These are phyloP conservation scores for silkworm (Bombyx mori) DNA, from an alignment of 1,140 invertebrate species.

Conservation along the genomic window DNA sequence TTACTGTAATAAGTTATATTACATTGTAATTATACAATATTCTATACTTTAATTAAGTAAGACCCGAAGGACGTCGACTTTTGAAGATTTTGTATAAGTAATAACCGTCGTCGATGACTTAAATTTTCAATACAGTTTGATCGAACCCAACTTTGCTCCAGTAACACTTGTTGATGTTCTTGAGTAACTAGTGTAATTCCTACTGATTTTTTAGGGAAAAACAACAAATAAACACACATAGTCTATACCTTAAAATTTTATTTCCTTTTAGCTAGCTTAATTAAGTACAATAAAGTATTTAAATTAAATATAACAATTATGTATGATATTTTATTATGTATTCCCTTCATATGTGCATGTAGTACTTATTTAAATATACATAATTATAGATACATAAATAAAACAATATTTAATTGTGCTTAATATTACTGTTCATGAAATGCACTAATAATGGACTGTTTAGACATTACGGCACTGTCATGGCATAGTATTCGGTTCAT, in stretches of 20 bases:
- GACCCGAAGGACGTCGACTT: too few relatives aligned
- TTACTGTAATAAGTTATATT: too few relatives aligned
- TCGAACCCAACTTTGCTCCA: too few relatives aligned
- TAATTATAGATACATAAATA: background rate
- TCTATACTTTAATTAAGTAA: too few relatives aligned
- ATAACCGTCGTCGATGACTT: too few relatives aligned
- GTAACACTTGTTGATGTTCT: too few relatives aligned
- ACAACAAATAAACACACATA: slow-evolving; percentile 21
- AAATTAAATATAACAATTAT: slow-evolving; percentile 64
- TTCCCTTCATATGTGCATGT: slow-evolving; percentile 46
- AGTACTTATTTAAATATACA: slow-evolving; percentile 34
- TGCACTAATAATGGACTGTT: slow-evolving; percentile 61
- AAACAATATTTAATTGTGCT: slow-evolving; percentile 48
- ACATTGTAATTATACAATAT: too few relatives aligned
- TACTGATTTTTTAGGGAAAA: background rate
- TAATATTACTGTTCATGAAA: slow-evolving; percentile 64
- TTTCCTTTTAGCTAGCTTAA: slow-evolving; percentile 62
- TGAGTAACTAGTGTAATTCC: too few relatives aligned
- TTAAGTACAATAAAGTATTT: slow-evolving; percentile 63
- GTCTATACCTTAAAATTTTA: slow-evolving; percentile 60
- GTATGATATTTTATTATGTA: slow-evolving; percentile 46
- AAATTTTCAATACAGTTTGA: too few relatives aligned
- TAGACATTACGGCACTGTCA: slow-evolving; percentile 8
- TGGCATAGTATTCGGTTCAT: too few relatives aligned
- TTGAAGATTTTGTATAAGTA: too few relatives aligned